These are phyloP conservation scores for Etheostoma perlongum DNA, from an alignment of 2,797 vertebrate species.

Conservation along the genomic window DNA sequence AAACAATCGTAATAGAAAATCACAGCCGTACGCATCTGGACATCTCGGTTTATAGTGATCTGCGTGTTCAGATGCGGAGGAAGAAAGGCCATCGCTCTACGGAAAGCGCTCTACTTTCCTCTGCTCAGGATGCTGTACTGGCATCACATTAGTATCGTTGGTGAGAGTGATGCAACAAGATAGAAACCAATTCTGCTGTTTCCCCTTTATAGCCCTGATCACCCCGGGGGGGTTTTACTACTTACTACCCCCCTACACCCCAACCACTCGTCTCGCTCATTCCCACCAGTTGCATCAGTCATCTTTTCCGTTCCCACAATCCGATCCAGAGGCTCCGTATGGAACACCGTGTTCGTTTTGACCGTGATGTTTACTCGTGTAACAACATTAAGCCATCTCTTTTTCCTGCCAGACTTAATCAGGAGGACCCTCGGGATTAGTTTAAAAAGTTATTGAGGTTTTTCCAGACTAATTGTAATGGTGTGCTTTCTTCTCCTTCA, in stretches of 20 bases:
- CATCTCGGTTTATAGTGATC: slow-evolving; percentile 18
- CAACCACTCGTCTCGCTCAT: slow-evolving; percentile 25
- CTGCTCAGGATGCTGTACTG: slow-evolving; percentile 21
- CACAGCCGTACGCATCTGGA: not conserved
- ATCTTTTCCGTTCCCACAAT: slow-evolving; percentile 52
- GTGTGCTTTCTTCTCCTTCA: slow-evolving; percentile 65
- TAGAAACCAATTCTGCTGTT: slow-evolving; percentile 64
- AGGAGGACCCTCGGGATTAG: slow-evolving; percentile 28
- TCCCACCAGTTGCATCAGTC: slow-evolving; percentile 65
- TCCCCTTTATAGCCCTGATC: slow-evolving; percentile 34
- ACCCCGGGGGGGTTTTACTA: slow-evolving; percentile 37
- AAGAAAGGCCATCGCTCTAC: slow-evolving; percentile 2
- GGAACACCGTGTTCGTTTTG: slow-evolving; percentile 28
- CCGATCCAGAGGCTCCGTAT: slow-evolving; percentile 46
- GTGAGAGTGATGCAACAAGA: slow-evolving; percentile 79
- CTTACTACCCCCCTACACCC: slow-evolving; percentile 22
- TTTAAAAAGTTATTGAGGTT: slow-evolving; percentile 18
- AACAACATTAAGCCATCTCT: slow-evolving; percentile 42
- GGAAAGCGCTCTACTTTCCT: slow-evolving; percentile 1
- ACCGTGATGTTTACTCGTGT: slow-evolving; percentile 37
- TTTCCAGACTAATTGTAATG: slow-evolving; percentile 14
- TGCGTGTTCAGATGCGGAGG: slow-evolving; percentile 21
- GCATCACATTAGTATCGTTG: slow-evolving; percentile 32
- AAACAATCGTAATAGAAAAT: slow-evolving; percentile 40
- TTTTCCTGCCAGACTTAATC: slow-evolving; percentile 36